phyloP scores from a whole-genome alignment of 2,888 invertebrate species.

The Lydus trimaculatus region DNA sequence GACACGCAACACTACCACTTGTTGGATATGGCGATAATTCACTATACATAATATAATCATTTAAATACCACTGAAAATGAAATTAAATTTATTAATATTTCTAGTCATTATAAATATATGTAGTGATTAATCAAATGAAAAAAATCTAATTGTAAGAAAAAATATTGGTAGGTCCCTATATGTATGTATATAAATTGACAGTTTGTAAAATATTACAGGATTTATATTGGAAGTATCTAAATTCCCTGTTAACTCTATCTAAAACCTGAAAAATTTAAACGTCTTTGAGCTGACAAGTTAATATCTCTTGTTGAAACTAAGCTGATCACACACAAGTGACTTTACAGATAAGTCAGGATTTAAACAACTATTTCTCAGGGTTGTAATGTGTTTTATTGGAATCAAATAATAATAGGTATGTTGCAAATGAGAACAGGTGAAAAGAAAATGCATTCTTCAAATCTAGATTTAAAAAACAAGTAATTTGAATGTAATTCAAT shows the following conservation, averaged over 20 bases:
- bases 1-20: slow-evolving; percentile 34
- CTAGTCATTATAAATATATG: no score
- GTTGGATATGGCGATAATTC: slow-evolving; percentile 27
- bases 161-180: no score
- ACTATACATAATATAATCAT: not conserved
- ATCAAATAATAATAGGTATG: not conserved
- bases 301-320: not conserved
- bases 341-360: not conserved
- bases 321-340: not conserved
- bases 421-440: not conserved
- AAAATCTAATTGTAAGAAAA: no score
- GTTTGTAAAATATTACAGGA: no score
- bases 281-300: not conserved
- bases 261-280: not conserved
- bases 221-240: not conserved
- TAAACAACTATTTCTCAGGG: not conserved
- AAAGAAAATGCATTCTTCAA: no score
- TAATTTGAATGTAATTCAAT: no score
- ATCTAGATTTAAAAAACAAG: no score
- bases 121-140: no score
- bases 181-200: no score
- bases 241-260: not conserved
- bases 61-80: not conserved
- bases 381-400: not conserved
- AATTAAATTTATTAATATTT: not conserved